Percentiles rank a stretch among this genome's conserved stretches.
These are phyloP conservation scores for Cerceris ruficornis DNA, from an alignment of 2,888 invertebrate species.

Conservation along the genomic window DNA sequence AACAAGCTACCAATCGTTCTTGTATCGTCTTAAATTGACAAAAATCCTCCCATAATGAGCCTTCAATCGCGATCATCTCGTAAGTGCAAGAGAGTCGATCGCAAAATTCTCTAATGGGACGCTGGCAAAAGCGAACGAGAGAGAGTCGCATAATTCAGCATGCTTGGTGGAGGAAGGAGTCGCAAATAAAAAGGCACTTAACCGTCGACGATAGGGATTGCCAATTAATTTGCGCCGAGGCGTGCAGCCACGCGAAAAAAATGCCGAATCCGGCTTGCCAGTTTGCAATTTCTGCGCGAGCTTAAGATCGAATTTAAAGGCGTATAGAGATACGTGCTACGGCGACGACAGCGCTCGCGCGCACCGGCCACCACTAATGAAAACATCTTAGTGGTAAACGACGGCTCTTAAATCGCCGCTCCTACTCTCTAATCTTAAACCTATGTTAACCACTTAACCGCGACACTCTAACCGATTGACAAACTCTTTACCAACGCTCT, in stretches of 20 bases:
- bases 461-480: conserved; percentile 73
- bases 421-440: conserved; percentile 74
- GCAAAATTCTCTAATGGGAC: background rate
- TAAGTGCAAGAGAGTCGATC: background rate
- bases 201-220: conserved; percentile 72
- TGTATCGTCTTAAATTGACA: no score
- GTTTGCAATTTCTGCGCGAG: conserved; percentile 27
- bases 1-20: no score
- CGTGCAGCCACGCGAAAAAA: conserved; percentile 64
- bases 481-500: conserved; percentile 53
- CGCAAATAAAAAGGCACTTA: conserved; percentile 77
- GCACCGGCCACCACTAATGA: conserved; percentile 46
- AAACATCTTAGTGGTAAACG: conserved; percentile 67
- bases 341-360: background rate
- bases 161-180: conserved; percentile 65
- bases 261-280: conserved; percentile 30
- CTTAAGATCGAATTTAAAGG: conserved; percentile 39
- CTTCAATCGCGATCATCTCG: background rate
- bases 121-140: conserved; percentile 44
- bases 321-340: background rate
- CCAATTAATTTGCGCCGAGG: conserved; percentile 77
- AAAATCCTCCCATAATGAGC: no score
- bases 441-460: conserved; percentile 75
- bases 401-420: conserved; percentile 73
- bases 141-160: conserved; percentile 72